phyloP scores from a whole-genome alignment of 2,113 vertebrate species.

The Ellobius talpinus region DNA sequence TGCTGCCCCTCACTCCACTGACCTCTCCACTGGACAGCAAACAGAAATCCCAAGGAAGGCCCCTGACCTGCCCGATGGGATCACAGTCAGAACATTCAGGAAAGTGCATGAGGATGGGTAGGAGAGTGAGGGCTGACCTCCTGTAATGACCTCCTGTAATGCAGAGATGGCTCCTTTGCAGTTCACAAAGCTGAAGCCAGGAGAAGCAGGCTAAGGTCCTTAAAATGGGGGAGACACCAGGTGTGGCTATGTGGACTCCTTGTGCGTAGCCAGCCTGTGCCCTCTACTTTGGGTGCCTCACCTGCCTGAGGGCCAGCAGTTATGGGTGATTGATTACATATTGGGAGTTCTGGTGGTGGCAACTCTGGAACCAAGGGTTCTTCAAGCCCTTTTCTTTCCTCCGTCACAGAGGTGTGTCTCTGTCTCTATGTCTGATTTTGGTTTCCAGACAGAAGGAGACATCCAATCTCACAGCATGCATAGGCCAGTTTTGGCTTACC shows the following conservation, averaged over 20 bases:
- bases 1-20: too few relatives aligned
- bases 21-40: too few relatives aligned
- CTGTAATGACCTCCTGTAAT: too few relatives aligned
- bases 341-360: too few relatives aligned
- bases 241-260: rapidly evolving
- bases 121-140: rapidly evolving
- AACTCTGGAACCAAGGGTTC: too few relatives aligned
- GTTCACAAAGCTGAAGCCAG: background rate
- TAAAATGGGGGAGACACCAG: rapidly evolving
- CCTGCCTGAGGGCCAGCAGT: background rate
- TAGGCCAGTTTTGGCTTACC: rapidly evolving
- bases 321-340: rapidly evolving
- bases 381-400: too few relatives aligned
- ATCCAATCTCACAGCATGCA: rapidly evolving
- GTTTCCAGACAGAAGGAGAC: rapidly evolving
- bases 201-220: rapidly evolving
- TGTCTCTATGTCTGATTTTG: rapidly evolving
- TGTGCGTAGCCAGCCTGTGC: rapidly evolving
- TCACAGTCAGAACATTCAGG: too few relatives aligned
- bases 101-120: rapidly evolving
- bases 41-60: background rate
- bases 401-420: too few relatives aligned
- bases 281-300: rapidly evolving
- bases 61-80: background rate
- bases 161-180: background rate